Evolutionary conservation across 2,888 invertebrate genomes (phyloP), one percentile per base, ranked within the genome.

Genomic region (Tridacna crocea): DNA sequence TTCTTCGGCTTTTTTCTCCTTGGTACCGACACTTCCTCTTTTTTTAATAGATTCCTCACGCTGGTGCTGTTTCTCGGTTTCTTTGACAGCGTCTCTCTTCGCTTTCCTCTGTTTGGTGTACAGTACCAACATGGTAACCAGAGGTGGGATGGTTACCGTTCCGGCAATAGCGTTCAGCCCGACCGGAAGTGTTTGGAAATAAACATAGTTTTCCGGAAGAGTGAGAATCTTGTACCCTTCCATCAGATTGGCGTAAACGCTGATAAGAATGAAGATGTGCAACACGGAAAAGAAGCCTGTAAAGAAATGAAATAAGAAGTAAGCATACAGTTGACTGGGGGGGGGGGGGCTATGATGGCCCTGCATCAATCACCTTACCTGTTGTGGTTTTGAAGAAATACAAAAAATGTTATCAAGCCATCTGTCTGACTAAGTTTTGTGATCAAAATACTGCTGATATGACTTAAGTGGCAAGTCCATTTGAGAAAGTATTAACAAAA

Each of bases 141-240:
- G 47, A 3, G 70, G 15, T 1, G 70, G 70, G 51, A 51, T 51
- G 51, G 70, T 70, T 51, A 70, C 26, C 51, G 70, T 70, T 15
- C 70, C 70, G 11, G 70, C 70, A 3, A 70, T n/a, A 10, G 70
- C 70, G 70, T 70, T 70, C 3, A 70, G 70, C 22, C 70, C 70
- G 15, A 51, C 70, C 70, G 70, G 70, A 48, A 70, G 70, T 70
- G 70, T 70, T 36, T 70, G 70, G 26, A 70, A 70, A n/a, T 51
- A 51, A 51, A 70, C 70, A 51, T 70, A 70, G n/a, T 70, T 51
- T 12, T 48, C 70, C 70, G 70, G 70, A 24, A 70, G 70, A 22
- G n/a, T 48, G 11, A 24, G 24, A 12, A 13, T 22, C 22, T 27
- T 51, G 19, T 51, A 70, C 0, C 26, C 70, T 11, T 47, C 26